Evolutionary conservation across 2,113 vertebrate genomes (phyloP), one percentile per base, ranked within the genome.

Genomic region (Mormoops blainvillei): DNA sequence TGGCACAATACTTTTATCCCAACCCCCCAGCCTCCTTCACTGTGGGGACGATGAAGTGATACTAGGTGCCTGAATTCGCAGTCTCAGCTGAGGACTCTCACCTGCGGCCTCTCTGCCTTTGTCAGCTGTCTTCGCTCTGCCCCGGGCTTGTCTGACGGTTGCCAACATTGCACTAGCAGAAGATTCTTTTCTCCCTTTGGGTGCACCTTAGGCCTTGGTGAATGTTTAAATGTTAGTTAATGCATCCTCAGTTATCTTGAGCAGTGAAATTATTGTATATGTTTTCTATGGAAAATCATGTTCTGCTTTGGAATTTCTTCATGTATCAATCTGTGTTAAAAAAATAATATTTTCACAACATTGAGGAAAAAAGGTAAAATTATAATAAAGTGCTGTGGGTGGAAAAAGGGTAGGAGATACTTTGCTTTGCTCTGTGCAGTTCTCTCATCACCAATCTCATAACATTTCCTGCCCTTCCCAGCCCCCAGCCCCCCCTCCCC

Each of bases 241-340:
- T 63, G 12, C 70, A 50, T 52, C 33, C n/a, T 81, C 22, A 19
- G 36, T 89, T 50, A 81, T 87, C 56, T 56, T 56, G 20, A 83
- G 36, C 80, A 54, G 48, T 96, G 54, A 91, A 93, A 86, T 81
- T 63, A 87, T 12, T 38, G 13, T 87, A 12, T 50, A 70, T 70
- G 22, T 78, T 41, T 26, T 94, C 43, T 31, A 16, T 68, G 52
- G n/a, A 67, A 95, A 95, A 86, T 82, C 19, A 70, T 52, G 50
- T 92, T 65, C 9, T 67, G 50, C n/a, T 78, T 87, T 91, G 85
- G 87, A 89, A 88, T 78, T 90, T 94, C 13, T 95, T 84, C 28
- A 74, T 18, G 3, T 65, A 70, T 50, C 38, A 89, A 33, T 85
- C 52, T 50, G 28, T 65, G 15, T 54, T 91, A 26, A 36, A 74